These are phyloP conservation scores for Ctenicera cuprea DNA, from an alignment of 2,888 invertebrate genomes.

Conservation along the genomic window DNA sequence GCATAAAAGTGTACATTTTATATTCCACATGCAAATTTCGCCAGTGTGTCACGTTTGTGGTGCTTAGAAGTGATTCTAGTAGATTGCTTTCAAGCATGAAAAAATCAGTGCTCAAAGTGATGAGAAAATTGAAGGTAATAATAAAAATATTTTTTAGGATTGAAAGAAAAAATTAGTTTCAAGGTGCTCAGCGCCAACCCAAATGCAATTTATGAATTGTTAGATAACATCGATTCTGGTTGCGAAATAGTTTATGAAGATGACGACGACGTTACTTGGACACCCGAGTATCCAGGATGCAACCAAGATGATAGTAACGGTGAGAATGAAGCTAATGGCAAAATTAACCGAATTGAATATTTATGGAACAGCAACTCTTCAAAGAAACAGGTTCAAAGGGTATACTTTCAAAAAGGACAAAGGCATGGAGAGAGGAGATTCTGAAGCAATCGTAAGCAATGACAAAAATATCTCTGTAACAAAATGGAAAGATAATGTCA, in stretches of 20 bases:
- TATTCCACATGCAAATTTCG: too few relatives aligned
- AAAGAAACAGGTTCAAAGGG: background rate
- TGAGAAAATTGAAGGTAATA: background rate
- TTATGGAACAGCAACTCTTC: background rate
- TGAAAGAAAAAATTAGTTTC: background rate
- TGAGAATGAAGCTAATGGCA: background rate
- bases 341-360: background rate
- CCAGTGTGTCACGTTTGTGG: too few relatives aligned
- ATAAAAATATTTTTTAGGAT: background rate
- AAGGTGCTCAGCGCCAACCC: conserved; percentile 7
- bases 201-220: conserved; percentile 12
- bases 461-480: conserved; percentile 4
- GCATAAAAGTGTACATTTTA: too few relatives aligned
- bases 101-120: background rate
- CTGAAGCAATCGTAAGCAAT: background rate
- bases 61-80: background rate
- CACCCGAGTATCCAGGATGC: background rate
- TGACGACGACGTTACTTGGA: background rate
- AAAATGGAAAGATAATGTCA: conserved; percentile 3
- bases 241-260: conserved; percentile 1
- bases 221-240: conserved; percentile 15
- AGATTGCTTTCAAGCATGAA: background rate
- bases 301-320: background rate
- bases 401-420: background rate
- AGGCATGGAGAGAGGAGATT: background rate